These are phyloP conservation scores for Tetragnatha versicolor DNA, from an alignment of 1,140 invertebrate genomes.

Conservation along the genomic window DNA sequence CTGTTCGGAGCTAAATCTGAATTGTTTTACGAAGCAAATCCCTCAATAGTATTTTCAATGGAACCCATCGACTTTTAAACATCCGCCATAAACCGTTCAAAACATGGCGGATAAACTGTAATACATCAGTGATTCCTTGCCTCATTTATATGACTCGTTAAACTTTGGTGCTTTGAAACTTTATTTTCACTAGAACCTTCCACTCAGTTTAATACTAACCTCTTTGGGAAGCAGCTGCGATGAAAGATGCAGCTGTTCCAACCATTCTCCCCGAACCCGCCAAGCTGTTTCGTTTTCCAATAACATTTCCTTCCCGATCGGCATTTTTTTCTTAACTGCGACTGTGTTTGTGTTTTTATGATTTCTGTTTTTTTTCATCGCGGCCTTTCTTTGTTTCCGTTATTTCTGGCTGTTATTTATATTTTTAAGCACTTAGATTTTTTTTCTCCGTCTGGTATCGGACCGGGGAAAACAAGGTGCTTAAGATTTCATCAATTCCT, in stretches of 20 bases:
- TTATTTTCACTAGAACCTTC: slow-evolving; percentile 23
- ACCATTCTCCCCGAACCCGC: background rate
- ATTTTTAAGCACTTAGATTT: too few species aligned
- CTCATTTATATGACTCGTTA: too few species aligned
- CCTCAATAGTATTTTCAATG: too few species aligned
- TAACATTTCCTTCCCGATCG: slow-evolving; percentile 31
- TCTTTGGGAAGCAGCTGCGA: slow-evolving; percentile 12
- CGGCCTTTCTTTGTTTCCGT: background rate
- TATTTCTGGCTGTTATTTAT: background rate
- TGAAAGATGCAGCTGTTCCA: slow-evolving; percentile 2
- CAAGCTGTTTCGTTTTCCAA: slow-evolving; percentile 33
- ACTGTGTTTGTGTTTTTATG: too few species aligned
- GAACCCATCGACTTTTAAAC: too few species aligned
- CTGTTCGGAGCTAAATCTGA: too few species aligned
- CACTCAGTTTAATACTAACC: background rate
- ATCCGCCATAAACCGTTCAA: too few species aligned
- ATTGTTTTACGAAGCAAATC: too few species aligned
- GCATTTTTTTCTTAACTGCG: background rate
- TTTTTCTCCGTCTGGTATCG: background rate
- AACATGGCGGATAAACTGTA: too few species aligned
- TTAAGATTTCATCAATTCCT: slow-evolving; percentile 40
- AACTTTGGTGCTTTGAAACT: slow-evolving; percentile 10
- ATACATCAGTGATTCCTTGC: too few species aligned
- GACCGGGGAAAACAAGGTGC: slow-evolving; percentile 2
- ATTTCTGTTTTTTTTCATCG: background rate